Evolutionary conservation across 2,888 invertebrate genomes (phyloP), one percentile per base, ranked within the genome.

Genomic region (Mesoligia furuncula): DNA sequence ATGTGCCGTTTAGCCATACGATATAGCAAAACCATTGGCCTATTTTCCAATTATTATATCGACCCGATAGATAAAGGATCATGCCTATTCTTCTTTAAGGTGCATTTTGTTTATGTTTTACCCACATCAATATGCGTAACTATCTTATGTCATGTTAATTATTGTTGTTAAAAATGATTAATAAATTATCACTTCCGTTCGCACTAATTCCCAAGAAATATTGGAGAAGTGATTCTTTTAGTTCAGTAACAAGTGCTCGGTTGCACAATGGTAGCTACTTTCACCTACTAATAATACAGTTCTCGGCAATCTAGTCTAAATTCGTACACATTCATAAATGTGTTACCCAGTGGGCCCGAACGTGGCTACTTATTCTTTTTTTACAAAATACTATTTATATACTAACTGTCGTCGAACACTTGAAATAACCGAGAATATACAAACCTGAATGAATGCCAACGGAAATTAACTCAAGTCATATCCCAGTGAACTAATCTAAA

Each of bases 401-500:
- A 69, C 17, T 76, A 76, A 81, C 81, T 75, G 70, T 72, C 74
- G 75, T 74, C n/a, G 59, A 71, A 76, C 42, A 72, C 73, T 81
- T 76, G 48, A 57, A 86, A 70, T 87, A 78, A 84, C 74, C 39
- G 66, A 74, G 54, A 75, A 65, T 73, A 13, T 73, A 75, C 42
- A 78, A 81, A 68, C 15, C 73, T 62, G 83, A 86, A 84, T 79
- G 79, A 86, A 85, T 86, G 83, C 84, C 86, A 84, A 79, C 39
- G 67, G 11, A 17, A 70, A 79, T 75, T 42, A 83, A 78, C 75
- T 31, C 13, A 61, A 70, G 27, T 70, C 13, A 67, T 61, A 27
- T 7, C 17, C 31, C n/a, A 57, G 31, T 61, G 51, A 72, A 48
- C 13, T n/a, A 57, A 76, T 39, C 24, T 31, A 36, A 17, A 27